Base-by-base conservation (phyloP, 1,140 invertebrate genomes). In the Myzus persicae region DNA sequence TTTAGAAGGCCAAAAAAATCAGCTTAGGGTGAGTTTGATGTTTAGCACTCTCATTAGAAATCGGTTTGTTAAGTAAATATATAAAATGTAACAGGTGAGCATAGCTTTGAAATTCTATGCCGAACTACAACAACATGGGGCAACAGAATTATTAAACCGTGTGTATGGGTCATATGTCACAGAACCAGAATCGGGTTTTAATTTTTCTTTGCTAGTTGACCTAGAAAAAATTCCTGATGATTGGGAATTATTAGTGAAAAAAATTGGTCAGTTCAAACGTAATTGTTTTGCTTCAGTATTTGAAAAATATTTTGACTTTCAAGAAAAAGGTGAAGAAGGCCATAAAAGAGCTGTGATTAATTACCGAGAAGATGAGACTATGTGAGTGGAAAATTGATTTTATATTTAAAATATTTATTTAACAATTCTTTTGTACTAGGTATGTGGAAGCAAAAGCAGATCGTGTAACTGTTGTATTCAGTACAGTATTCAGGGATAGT, bases 241-340 rank as follows among this genome's bases (percentile, higher is more conserved):
- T 95, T 99, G 98, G 97, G 97, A 98, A 95, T 96, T 97, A 94
- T 95, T 98, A 94, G 97, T 99, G 92, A 98, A 98, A 95, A 99
- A 98, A 96, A 98, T 99, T 94, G 98, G 98, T 44, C 96, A 99
- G 44, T 95, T 99, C 81, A 99, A 99, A 95, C 97, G 99, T 94
- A 99, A 99, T 95, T 99, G 99, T 96, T 99, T 99, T 96, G 99
- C 99, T 36, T 99, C 99, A 81, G 99, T 99, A 59, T 99, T 99
- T 96, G 99, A 99, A 96, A 99, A 99, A 95, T 99, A 99, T 96
- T 99, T 99, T 96, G 97, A 99, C 95, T 99, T 99, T 95, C 99
- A 99, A 96, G 98, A 99, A 95, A 96, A 97, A 94, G 98, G 98
- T 4, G 97, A 97, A 95, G 97, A 98, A 95, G 97, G 97, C 22